A percentile compares a stretch with the other conserved stretches of the same genome.
Evolutionary conservation across 2,797 vertebrate species (phyloP).

Genomic region (Pitangus sulphuratus): DNA sequence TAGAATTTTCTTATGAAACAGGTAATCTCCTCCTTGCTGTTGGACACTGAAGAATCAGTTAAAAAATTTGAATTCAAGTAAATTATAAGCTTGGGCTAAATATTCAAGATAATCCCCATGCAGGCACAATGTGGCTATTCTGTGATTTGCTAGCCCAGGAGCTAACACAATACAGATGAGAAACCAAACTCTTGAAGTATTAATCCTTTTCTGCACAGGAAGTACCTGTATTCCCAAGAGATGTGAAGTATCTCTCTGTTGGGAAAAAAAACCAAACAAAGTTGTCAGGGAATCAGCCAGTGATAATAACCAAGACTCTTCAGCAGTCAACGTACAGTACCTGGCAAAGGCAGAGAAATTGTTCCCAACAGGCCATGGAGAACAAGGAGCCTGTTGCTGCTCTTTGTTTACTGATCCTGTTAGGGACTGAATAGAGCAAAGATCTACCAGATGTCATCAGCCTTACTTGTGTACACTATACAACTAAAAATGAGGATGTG

Average conservation of each 20-base stretch:
- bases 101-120: background rate
- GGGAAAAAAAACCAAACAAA: background rate
- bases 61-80: background rate
- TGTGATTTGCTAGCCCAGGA: background rate
- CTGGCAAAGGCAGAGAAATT: background rate
- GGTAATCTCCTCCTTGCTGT: background rate
- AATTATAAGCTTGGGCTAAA: background rate
- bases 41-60: background rate
- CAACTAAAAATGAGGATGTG: background rate
- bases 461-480: accelerated
- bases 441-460: background rate
- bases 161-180: background rate
- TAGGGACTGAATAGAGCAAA: background rate
- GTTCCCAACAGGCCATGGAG: background rate
- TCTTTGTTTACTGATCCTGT: background rate
- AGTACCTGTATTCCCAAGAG: background rate
- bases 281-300: background rate
- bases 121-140: background rate
- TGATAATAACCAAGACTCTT: background rate
- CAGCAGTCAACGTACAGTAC: background rate
- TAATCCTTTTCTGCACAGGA: background rate
- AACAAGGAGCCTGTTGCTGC: background rate
- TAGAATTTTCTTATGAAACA: background rate
- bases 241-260: background rate
- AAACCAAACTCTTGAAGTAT: background rate